Percentiles rank a stretch among this genome's conserved stretches.
phyloP scores from a whole-genome alignment of 64 coral and sea anemone species.

The Actinia tenebrosa region DNA sequence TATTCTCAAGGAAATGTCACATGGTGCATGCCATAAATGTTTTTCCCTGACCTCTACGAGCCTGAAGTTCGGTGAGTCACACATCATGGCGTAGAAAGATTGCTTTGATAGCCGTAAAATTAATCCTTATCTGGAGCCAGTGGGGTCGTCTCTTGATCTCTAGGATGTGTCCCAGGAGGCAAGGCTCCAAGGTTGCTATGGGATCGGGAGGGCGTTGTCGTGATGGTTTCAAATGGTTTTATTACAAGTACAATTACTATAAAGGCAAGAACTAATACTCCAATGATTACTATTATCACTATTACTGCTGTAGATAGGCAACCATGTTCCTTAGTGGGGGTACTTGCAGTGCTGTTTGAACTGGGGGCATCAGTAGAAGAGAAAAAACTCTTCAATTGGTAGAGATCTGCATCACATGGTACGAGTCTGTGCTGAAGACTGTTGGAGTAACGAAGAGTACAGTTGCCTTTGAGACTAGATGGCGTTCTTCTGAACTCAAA shows the following conservation, averaged over 20 bases:
- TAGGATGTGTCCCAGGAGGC: neutral
- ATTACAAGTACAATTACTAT: neutral
- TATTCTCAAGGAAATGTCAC: too few relatives aligned
- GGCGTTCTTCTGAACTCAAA: neutral
- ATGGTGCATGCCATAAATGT: too few relatives aligned
- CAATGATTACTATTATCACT: neutral
- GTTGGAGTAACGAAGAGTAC: slow-evolving; percentile 2
- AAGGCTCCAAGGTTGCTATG: neutral
- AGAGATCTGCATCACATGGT: neutral
- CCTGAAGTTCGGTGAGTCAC: too few relatives aligned
- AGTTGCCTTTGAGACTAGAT: neutral
- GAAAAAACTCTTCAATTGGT: neutral
- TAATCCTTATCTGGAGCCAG: neutral
- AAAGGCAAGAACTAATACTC: neutral
- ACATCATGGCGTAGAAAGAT: too few relatives aligned
- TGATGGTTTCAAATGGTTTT: neutral
- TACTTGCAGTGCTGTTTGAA: neutral
- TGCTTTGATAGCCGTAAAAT: too few relatives aligned
- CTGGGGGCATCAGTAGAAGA: neutral
- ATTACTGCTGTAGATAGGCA: neutral
- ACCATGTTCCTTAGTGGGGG: neutral
- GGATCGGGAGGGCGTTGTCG: neutral
- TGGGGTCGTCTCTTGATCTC: neutral
- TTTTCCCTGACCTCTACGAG: too few relatives aligned
- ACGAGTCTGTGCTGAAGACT: neutral